phyloP scores from a whole-genome alignment of 2,797 vertebrate species.

The Enteromius paludinosus region DNA sequence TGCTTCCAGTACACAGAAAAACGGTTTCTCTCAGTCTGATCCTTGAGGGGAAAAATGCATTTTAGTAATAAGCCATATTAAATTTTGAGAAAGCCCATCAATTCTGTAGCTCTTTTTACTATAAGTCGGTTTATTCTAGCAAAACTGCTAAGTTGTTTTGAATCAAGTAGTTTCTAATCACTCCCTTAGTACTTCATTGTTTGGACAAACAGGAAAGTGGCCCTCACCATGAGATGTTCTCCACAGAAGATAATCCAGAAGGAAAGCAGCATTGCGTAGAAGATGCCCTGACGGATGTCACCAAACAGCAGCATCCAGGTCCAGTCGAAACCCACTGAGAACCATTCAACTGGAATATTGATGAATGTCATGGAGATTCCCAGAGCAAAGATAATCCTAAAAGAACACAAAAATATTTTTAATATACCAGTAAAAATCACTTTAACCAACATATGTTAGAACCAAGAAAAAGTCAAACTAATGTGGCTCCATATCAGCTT shows the following conservation, averaged over 20 bases:
- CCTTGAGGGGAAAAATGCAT: conserved; percentile 72
- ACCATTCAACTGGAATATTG: conserved; percentile 98
- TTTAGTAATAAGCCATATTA: neutral
- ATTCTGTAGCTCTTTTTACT: neutral
- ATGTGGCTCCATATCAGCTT: neutral
- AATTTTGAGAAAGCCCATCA: neutral
- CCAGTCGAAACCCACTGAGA: conserved; percentile 97
- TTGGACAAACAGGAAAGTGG: neutral
- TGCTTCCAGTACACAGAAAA: conserved; percentile 97
- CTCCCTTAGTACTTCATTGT: neutral
- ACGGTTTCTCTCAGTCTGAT: conserved; percentile 92
- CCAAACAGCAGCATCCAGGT: conserved; percentile 98
- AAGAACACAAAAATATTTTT: neutral
- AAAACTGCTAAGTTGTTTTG: neutral
- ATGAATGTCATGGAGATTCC: conserved; percentile 99
- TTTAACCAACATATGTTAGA: neutral
- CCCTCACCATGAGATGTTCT: conserved; percentile 95
- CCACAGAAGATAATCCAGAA: conserved; percentile 99
- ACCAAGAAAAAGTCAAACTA: neutral
- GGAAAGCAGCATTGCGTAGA: conserved; percentile 96
- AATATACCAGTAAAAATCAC: neutral
- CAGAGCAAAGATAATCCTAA: conserved; percentile 93
- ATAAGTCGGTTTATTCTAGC: neutral
- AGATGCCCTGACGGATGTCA: conserved; percentile 96
- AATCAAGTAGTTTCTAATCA: neutral